Evolutionary conservation across 2,113 vertebrate genomes (phyloP).

Genomic region (Rhynchomys soricoides): DNA sequence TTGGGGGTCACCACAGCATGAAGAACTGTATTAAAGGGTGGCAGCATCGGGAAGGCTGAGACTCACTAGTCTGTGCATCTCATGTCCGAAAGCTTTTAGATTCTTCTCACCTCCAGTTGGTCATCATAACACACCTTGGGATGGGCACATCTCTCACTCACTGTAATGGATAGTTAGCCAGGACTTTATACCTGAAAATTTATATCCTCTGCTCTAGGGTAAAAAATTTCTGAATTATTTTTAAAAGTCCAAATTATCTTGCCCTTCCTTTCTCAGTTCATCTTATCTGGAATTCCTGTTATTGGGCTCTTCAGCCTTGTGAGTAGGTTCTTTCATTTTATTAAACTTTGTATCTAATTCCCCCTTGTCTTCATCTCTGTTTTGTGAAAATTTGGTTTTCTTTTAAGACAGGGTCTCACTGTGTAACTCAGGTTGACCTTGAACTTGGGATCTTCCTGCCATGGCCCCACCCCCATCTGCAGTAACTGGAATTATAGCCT

Average conservation of each 20-base stretch:
- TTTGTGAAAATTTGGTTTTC: not conserved
- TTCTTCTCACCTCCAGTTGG: not conserved
- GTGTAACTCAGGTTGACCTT: not conserved
- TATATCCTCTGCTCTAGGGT: not conserved
- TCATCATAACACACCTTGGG: not conserved
- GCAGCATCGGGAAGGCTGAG: not conserved
- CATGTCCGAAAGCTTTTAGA: not conserved
- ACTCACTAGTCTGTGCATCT: not conserved
- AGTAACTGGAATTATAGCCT: not conserved
- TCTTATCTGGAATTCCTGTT: not conserved
- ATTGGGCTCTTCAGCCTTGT: not conserved
- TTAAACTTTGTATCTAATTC: slow-evolving; percentile 1
- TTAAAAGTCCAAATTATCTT: not conserved
- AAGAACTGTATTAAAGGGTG: not conserved
- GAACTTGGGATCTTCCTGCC: not conserved
- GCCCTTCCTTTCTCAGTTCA: not conserved
- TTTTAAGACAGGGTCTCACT: not conserved
- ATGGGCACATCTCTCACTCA: not conserved
- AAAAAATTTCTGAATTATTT: not conserved
- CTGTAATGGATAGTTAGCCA: not conserved
- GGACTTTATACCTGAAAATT: not conserved
- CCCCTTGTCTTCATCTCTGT: not conserved
- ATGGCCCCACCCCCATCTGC: too few relatives aligned
- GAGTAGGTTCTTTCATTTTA: not conserved
- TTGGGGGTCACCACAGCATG: not conserved